phyloP scores from a whole-genome alignment of 2,888 invertebrate species.

The Amphipoea oculea region DNA sequence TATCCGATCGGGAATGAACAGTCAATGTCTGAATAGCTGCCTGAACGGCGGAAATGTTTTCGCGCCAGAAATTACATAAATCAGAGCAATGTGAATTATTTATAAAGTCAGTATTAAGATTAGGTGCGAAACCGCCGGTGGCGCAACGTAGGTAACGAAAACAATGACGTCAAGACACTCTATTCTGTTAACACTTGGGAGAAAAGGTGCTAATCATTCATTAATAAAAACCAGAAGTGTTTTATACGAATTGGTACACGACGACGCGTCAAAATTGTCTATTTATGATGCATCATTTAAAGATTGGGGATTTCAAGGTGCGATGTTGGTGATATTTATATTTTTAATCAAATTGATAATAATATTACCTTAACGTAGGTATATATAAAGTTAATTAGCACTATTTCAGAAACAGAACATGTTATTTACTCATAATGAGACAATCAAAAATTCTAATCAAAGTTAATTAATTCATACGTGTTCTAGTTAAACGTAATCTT shows the following conservation, averaged over 20 bases:
- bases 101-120: conserved; percentile 55
- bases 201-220: conserved; percentile 66
- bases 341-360: neutral
- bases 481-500: conserved; percentile 31
- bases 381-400: neutral
- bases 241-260: conserved; percentile 27
- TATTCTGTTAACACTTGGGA: conserved; percentile 61
- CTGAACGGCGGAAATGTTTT: conserved; percentile 52
- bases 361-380: neutral
- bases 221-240: conserved; percentile 51
- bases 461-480: conserved; percentile 18
- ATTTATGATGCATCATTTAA: neutral
- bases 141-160: conserved; percentile 51
- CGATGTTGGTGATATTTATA: neutral
- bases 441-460: conserved; percentile 22
- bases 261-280: conserved; percentile 1
- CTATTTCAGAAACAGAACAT: neutral
- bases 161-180: conserved; percentile 66
- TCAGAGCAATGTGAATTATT: conserved; percentile 59
- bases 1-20: conserved; percentile 47
- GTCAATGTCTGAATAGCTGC: conserved; percentile 4
- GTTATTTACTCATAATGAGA: conserved; percentile 8
- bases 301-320: neutral
- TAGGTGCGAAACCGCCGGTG: conserved; percentile 26
- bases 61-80: conserved; percentile 39